phyloP scores from a whole-genome alignment of 1,140 invertebrate species.

The Acromyrmex heyeri region DNA sequence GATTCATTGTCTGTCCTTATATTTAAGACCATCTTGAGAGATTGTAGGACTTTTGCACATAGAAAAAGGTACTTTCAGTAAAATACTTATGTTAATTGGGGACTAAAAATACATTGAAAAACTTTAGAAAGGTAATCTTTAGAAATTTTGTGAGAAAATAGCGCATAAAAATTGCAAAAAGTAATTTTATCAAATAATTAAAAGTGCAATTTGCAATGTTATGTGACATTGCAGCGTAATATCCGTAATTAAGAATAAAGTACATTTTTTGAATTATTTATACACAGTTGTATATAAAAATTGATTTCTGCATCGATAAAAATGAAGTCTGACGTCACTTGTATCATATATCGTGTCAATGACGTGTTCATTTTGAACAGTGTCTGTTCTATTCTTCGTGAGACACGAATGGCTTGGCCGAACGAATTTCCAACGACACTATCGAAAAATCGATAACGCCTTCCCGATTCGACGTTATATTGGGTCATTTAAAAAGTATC shows the following conservation, averaged over 20 bases:
- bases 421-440: slow-evolving; percentile 1
- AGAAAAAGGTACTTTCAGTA: too few relatives aligned
- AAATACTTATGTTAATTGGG: too few relatives aligned
- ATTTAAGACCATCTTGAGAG: too few relatives aligned
- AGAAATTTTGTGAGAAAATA: too few relatives aligned
- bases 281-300: background rate
- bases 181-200: background rate
- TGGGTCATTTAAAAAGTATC: too few relatives aligned
- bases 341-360: background rate
- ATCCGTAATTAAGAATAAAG: background rate
- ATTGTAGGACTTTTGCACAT: too few relatives aligned
- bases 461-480: background rate
- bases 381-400: slow-evolving; percentile 26
- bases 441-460: slow-evolving; percentile 30
- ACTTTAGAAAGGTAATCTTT: too few relatives aligned
- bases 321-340: background rate
- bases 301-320: background rate
- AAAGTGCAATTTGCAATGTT: background rate
- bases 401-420: background rate
- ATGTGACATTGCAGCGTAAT: background rate
- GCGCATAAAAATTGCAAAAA: too few relatives aligned
- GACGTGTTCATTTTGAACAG: slow-evolving; percentile 22
- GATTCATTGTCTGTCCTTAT: too few relatives aligned
- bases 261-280: background rate
- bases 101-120: too few relatives aligned